Base-by-base conservation (phyloP, 2,888 invertebrate genomes). In the Chironomus tentans region DNA sequence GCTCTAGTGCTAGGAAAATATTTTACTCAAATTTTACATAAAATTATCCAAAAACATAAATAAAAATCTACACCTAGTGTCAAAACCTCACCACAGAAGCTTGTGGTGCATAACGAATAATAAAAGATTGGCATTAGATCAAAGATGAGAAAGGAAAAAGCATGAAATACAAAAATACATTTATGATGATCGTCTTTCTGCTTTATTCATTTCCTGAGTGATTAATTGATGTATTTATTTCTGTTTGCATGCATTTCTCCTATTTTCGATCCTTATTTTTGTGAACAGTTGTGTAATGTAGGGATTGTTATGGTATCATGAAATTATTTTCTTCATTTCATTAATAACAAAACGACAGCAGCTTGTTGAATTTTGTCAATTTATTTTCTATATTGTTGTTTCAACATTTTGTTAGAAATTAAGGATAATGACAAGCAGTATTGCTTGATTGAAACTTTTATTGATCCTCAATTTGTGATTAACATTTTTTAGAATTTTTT, bases 61-160 rank as follows among this genome's bases (percentile, higher is more conserved):
- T 10, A 7, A 38, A 7, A 38, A 38, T 10, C 38, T 38, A 38
- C 10, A 38, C 38, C 10, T 38, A 38, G 38, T 38, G 38, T 38
- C 38, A 38, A 38, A 10, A 7, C 38, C 38, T 38, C 38, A 38
- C 38, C 38, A 38, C 38, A 38, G 38, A 2, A 38, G 56, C 38
- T 68, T 22, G 28, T 68, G 68, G 24, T 24, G 68, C 68, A n/a
- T 22, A 68, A 68, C 68, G 68, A 68, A 68, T 22, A 15, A 38
- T 68, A 15, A 24, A 38, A 38, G 68, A 68, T 68, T 68, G 28
- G 24, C 68, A 38, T 38, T 22, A 38, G 18, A 56, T 15, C 21
- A 7, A 15, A 24, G 38, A 68, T 68, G 68, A 68, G 38, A 38
- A 38, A 4, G 10, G 10, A 38, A 5, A 38, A 38, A 38, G 38